These are phyloP conservation scores for Exaiptasia diaphana DNA, from an alignment of 64 coral and sea anemone genomes.

Conservation along the genomic window DNA sequence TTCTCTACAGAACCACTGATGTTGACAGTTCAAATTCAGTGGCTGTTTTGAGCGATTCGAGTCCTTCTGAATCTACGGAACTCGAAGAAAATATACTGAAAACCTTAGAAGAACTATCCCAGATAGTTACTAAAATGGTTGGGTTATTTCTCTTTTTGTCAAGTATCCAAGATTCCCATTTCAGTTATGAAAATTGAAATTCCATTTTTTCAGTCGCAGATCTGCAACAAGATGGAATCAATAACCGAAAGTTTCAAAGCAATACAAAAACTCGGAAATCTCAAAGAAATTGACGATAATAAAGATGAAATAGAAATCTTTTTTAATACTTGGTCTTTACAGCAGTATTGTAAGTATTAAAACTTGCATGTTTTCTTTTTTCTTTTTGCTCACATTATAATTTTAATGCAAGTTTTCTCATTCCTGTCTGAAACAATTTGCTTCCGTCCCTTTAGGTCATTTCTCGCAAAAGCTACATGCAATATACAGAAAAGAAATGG, in stretches of 20 bases:
- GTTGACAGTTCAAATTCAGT: slow-evolving; percentile 32
- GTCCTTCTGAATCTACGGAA: background rate
- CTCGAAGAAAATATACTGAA: slow-evolving; percentile 67
- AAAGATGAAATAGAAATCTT: background rate
- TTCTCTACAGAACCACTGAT: slow-evolving; percentile 29
- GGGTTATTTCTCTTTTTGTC: too few species aligned
- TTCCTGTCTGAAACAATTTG: background rate
- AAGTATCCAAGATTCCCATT: too few species aligned
- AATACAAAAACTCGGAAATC: slow-evolving; percentile 39
- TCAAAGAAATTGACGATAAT: slow-evolving; percentile 34
- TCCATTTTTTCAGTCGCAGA: slow-evolving; percentile 39
- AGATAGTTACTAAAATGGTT: slow-evolving; percentile 78
- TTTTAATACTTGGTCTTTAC: slow-evolving; percentile 75
- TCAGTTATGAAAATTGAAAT: too few species aligned
- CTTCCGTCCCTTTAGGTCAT: slow-evolving; percentile 33
- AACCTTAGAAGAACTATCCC: slow-evolving; percentile 72
- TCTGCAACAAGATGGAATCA: slow-evolving; percentile 60
- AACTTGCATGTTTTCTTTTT: too few species aligned
- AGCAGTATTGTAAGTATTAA: slow-evolving; percentile 80
- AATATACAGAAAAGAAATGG: slow-evolving; percentile 77
- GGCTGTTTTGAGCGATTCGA: slow-evolving; percentile 23
- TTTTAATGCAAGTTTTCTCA: too few species aligned
- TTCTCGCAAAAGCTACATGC: slow-evolving; percentile 55
- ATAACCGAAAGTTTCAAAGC: slow-evolving; percentile 75
- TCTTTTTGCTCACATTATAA: too few species aligned